These are phyloP conservation scores for Falcaria lacertinaria DNA, from an alignment of 2,888 invertebrate species.

Conservation along the genomic window DNA sequence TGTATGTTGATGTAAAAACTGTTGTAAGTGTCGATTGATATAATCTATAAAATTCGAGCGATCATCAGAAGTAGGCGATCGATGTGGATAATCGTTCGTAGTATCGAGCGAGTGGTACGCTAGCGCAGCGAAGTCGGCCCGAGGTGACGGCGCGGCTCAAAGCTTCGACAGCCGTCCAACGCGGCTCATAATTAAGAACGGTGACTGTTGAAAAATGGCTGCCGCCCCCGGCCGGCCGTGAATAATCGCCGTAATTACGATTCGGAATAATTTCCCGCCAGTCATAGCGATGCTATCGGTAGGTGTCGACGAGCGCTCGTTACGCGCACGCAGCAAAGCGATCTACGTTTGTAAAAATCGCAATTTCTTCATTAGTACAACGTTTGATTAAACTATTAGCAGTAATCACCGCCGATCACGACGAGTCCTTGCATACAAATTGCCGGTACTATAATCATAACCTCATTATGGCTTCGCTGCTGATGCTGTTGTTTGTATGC, in stretches of 20 bases:
- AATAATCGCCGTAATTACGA: conserved; percentile 80
- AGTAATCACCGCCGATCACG: conserved; percentile 10
- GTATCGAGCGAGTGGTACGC: conserved; percentile 38
- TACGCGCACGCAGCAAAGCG: conserved; percentile 67
- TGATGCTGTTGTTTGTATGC: background rate
- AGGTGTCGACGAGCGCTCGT: conserved; percentile 78
- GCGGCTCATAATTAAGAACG: conserved; percentile 79
- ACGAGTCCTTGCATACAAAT: conserved; percentile 2
- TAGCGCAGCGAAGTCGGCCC: conserved; percentile 59
- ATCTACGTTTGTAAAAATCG: conserved; percentile 51
- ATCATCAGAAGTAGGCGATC: conserved; percentile 13
- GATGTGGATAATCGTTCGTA: conserved; percentile 1
- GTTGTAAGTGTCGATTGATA: no score
- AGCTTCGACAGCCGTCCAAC: conserved; percentile 79
- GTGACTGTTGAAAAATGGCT: conserved; percentile 80
- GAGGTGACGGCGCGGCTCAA: conserved; percentile 77
- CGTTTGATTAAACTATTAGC: conserved; percentile 15
- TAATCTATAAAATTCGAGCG: conserved; percentile 8
- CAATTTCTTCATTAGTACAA: conserved; percentile 46
- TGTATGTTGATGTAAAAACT: no score
- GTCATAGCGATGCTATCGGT: conserved; percentile 79
- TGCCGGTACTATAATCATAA: background rate
- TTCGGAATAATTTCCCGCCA: conserved; percentile 80
- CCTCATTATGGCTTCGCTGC: background rate
- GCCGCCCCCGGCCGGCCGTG: conserved; percentile 80